phyloP scores from a whole-genome alignment of 2,797 vertebrate species.

The Eulemur mongoz region DNA sequence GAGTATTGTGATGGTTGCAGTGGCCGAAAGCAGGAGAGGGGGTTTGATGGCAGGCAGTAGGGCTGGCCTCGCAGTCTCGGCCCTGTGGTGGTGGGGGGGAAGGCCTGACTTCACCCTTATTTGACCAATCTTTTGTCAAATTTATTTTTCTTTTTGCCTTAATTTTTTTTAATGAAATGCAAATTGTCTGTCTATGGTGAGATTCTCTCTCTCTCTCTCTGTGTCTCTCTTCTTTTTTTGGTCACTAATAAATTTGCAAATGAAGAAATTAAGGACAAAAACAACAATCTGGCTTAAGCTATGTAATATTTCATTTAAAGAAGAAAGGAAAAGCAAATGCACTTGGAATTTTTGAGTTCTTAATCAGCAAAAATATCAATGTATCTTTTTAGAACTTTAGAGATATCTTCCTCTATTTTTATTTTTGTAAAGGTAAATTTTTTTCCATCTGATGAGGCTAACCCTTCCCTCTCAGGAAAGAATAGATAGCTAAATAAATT shows the following conservation, averaged over 20 bases:
- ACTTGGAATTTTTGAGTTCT: background rate
- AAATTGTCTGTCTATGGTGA: background rate
- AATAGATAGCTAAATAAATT: background rate
- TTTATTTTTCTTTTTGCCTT: constrained; percentile 75
- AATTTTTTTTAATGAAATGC: constrained; percentile 67
- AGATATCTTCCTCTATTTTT: background rate
- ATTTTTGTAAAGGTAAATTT: background rate
- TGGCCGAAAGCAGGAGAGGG: background rate
- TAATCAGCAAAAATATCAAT: background rate
- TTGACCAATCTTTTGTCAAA: constrained; percentile 45
- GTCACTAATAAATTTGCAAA: constrained; percentile 21
- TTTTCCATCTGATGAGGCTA: background rate
- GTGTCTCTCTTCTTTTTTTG: background rate
- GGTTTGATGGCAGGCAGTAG: no score
- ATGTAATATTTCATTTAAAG: background rate
- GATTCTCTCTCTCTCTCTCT: background rate
- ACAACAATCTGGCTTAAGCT: background rate
- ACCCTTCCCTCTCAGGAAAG: background rate
- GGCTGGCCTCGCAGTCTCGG: background rate
- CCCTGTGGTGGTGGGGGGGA: background rate
- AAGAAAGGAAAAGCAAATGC: background rate
- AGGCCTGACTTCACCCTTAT: constrained; percentile 67
- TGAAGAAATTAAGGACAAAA: background rate
- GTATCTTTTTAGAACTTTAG: background rate
- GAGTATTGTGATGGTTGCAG: background rate